Evolutionary conservation across 2,888 invertebrate genomes (phyloP).

Genomic region (Lepetodrilus schrolli): DNA sequence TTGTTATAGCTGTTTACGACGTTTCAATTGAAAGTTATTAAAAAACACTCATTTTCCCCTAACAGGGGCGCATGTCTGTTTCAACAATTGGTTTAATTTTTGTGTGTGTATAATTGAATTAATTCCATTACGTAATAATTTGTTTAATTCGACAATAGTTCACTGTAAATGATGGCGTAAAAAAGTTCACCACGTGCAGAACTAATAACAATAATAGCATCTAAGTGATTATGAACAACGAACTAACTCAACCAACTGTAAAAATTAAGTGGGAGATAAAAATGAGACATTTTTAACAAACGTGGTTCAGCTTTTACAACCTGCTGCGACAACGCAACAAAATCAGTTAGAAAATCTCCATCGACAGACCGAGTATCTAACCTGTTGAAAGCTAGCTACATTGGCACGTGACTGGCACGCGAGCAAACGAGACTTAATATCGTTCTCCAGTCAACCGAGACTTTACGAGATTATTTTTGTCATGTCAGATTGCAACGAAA

Average conservation of each 20-base stretch:
- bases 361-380: neutral
- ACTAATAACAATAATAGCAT: neutral
- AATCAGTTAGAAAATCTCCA: neutral
- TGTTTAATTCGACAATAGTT: neutral
- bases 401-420: conserved; percentile 4
- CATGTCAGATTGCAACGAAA: neutral
- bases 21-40: neutral
- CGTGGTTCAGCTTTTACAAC: neutral
- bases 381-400: neutral
- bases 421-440: conserved; percentile 9
- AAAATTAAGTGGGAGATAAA: neutral
- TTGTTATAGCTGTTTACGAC: neutral
- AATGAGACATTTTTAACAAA: neutral
- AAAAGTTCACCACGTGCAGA: neutral
- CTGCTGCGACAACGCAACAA: neutral
- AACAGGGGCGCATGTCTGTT: neutral
- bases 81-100: conserved; percentile 19
- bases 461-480: neutral
- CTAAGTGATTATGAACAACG: conserved; percentile 1
- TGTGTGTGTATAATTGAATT: neutral
- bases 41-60: neutral
- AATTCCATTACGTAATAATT: conserved; percentile 11
- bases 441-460: conserved; percentile 14
- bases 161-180: neutral
- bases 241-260: neutral